Conservation (phyloP, 2,888 invertebrate genomes). For the Acrocera orbiculus region DNA sequence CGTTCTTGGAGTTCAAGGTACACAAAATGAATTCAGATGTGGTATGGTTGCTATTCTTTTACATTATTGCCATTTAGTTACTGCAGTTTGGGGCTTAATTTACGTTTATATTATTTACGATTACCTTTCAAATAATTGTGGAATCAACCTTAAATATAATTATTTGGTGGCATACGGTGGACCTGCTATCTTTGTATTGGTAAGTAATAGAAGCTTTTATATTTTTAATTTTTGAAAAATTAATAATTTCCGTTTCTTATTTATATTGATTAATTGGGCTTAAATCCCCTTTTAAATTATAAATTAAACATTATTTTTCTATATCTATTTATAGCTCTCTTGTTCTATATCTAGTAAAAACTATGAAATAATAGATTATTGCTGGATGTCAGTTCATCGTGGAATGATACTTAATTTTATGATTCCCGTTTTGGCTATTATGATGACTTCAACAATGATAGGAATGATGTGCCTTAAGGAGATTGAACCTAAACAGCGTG, state of each 20-base stretch:
- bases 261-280: no score
- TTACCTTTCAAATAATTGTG: conserved; percentile 30
- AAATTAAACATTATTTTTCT: not conserved
- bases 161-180: conserved; percentile 43
- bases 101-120: conserved; percentile 46
- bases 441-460: conserved; percentile 42
- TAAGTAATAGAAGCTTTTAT: conserved; percentile 25
- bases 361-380: conserved; percentile 54
- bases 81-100: conserved; percentile 51
- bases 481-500: conserved; percentile 21
- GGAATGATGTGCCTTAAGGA: conserved; percentile 37
- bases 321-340: conserved; percentile 34
- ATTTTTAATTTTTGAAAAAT: not conserved
- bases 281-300: not conserved
- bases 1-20: conserved; percentile 48
- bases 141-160: conserved; percentile 39
- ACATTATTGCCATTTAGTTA: conserved; percentile 51
- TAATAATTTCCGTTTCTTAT: not conserved
- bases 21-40: conserved; percentile 45
- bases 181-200: conserved; percentile 47
- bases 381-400: conserved; percentile 60
- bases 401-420: conserved; percentile 62
- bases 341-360: conserved; percentile 49
- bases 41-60: conserved; percentile 46
- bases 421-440: conserved; percentile 49